phyloP scores from a whole-genome alignment of 2,113 vertebrate genomes.

The Mirounga angustirostris region DNA sequence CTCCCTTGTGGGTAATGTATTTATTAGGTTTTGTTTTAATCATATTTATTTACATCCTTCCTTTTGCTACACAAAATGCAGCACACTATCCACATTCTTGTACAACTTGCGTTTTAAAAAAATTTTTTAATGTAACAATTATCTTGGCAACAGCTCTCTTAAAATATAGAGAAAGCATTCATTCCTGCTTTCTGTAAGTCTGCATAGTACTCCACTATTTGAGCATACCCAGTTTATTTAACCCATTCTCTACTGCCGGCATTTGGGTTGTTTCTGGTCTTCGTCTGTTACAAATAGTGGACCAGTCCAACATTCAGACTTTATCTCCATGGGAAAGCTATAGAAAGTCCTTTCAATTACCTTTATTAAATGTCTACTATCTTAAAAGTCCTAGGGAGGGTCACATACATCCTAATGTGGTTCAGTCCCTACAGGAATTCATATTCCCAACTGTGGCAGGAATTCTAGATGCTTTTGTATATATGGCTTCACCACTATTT shows the following conservation, averaged over 20 bases:
- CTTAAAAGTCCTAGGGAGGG: background rate
- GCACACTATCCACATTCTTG: background rate
- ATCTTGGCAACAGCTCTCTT: background rate
- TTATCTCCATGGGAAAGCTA: background rate
- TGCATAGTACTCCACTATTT: background rate
- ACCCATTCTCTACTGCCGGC: background rate
- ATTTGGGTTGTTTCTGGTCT: background rate
- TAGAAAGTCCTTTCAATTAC: background rate
- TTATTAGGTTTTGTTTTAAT: conserved; percentile 37
- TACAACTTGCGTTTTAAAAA: background rate
- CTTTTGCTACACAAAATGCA: background rate
- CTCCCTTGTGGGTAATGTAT: background rate
- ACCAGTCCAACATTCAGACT: background rate
- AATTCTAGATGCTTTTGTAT: background rate
- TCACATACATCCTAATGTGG: rapidly evolving
- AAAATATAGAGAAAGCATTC: background rate
- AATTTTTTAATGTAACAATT: background rate
- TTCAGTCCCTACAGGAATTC: background rate
- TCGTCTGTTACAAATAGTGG: background rate
- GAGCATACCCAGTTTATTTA: background rate
- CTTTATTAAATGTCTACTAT: background rate
- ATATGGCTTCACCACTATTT: background rate
- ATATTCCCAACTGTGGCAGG: background rate
- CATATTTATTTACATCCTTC: background rate
- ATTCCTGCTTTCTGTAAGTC: background rate